Evolutionary conservation across 1,140 invertebrate genomes (phyloP).

Genomic region (Akabosia matsudoensis): DNA sequence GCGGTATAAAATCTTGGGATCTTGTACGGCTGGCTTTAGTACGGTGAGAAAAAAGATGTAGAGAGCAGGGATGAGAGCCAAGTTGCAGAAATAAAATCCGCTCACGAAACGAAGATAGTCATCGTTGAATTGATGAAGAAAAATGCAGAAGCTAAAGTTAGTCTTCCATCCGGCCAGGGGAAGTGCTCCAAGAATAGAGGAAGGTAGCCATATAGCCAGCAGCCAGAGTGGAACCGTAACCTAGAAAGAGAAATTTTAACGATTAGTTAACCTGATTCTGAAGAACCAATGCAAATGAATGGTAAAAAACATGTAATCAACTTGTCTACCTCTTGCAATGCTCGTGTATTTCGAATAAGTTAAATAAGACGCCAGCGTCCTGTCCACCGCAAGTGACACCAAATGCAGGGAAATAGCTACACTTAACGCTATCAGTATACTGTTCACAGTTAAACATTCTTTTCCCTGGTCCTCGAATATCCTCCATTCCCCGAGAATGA

Average conservation of each 20-base stretch:
- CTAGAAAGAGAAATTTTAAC: too few relatives aligned
- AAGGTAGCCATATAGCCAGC: slow-evolving; percentile 42
- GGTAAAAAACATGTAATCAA: too few relatives aligned
- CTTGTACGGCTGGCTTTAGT: not conserved
- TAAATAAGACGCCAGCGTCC: slow-evolving; percentile 39
- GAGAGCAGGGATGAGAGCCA: slow-evolving; percentile 35
- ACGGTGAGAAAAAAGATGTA: slow-evolving; percentile 34
- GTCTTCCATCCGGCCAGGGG: slow-evolving; percentile 42
- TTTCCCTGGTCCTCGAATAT: slow-evolving; percentile 44
- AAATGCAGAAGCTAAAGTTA: slow-evolving; percentile 44
- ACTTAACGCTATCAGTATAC: slow-evolving; percentile 36
- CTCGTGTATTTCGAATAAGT: slow-evolving; percentile 37
- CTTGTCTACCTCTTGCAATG: slow-evolving; percentile 30
- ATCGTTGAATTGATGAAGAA: slow-evolving; percentile 45
- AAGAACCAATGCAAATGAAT: not conserved
- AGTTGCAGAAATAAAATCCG: slow-evolving; percentile 34
- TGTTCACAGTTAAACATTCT: slow-evolving; percentile 42
- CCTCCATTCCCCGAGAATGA: slow-evolving; percentile 39
- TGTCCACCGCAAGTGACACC: slow-evolving; percentile 40
- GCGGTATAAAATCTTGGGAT: slow-evolving; percentile 29
- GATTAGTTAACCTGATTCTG: slow-evolving; percentile 16
- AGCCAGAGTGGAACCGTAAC: slow-evolving; percentile 45
- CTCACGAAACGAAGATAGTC: slow-evolving; percentile 44
- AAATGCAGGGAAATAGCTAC: slow-evolving; percentile 37
- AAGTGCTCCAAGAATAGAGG: slow-evolving; percentile 32